Evolutionary conservation across 2,888 invertebrate genomes (phyloP), one percentile per base, ranked within the genome.

Genomic region (Meteorus colon): DNA sequence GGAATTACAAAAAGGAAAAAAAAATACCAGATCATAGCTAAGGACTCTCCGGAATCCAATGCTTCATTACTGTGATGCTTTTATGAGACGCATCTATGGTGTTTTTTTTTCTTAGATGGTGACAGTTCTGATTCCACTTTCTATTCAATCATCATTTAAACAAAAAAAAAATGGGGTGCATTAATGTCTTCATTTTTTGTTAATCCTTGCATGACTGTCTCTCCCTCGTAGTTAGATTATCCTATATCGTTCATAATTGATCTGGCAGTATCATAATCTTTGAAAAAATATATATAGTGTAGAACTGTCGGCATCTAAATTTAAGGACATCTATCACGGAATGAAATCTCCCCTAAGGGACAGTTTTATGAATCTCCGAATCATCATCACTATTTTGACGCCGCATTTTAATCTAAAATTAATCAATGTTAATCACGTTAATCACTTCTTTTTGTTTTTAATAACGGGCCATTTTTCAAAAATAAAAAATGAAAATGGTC

Each of bases 331-430:
- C 83, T 84, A 80, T 68, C 83, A 86, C 82, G 84, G 84, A 87
- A 86, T 84, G 81, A 86, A 86, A 88, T 85, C 86, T 86, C 87
- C 87, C 87, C 87, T 85, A 88, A 88, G 88, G 87, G 88, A 88
- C 88, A 88, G 88, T 88, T 88, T 81, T 81, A 81, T 81, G 80
- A 81, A 81, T 81, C 60, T 73, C 48, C 77, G 76, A 80, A 76
- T 81, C 80, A 81, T 81, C 79, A 74, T 80, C 81, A 81, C 78
- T 77, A 80, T 63, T 51, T 51, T 51, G 65, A 79, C 76, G 79
- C 77, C 81, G 78, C 79, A 77, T 81, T 81, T 67, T 73, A 71
- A 80, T 73, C 27, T 70, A 55, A 70, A 12, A 73, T n/a, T 45
- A 51, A 63, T 81, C 75, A 82, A 80, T 84, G 82, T 84, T 55